Evolutionary conservation across 1,140 invertebrate genomes (phyloP), one percentile per base, ranked within the genome.

Genomic region (Archivesica marissinica): DNA sequence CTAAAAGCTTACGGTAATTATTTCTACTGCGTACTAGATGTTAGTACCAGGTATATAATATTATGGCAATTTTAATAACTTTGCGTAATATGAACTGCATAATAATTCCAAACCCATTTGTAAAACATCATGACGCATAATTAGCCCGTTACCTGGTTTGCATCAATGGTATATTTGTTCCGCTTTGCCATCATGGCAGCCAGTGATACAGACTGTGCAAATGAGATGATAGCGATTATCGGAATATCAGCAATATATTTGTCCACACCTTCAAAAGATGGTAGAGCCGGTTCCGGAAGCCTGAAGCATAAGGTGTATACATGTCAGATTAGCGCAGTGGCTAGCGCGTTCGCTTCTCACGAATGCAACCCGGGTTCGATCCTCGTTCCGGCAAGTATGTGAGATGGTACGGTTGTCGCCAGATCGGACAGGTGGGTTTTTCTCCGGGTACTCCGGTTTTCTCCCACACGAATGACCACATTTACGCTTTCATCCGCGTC

Each of bases 111-210:
- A 20, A 50, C 20, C 44, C 11, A 11, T 20, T n/a, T n/a, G n/a
- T n/a, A n/a, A n/a, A n/a, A n/a, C n/a, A n/a, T n/a, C n/a, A n/a
- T n/a, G n/a, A n/a, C n/a, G n/a, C n/a, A n/a, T n/a, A n/a, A n/a
- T 4, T 56, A n/a, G 20, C 20, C 44, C n/a, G 25, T 25, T 74
- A 92, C 91, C 88, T 92, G 89, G 41, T 91, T 92, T 41, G 91
- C 89, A 52, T 95, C 93, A n/a, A 95, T 92, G 72, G 92, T 74
- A 74, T 94, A 94, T 20, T 91, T 88, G 35, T 90, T 82, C 75
- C 90, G 92, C 80, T 94, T 93, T 11, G 92, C 94, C 80, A 94
- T 91, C 80, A 94, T 88, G 70, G 93, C 93, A 13, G 93, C 92
- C 30, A 94, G 50, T 0, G 94, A 94, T 44, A 94, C 85, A 39